Evolutionary conservation across 2,797 vertebrate species (phyloP).

Genomic region (Ceyx erithaca): DNA sequence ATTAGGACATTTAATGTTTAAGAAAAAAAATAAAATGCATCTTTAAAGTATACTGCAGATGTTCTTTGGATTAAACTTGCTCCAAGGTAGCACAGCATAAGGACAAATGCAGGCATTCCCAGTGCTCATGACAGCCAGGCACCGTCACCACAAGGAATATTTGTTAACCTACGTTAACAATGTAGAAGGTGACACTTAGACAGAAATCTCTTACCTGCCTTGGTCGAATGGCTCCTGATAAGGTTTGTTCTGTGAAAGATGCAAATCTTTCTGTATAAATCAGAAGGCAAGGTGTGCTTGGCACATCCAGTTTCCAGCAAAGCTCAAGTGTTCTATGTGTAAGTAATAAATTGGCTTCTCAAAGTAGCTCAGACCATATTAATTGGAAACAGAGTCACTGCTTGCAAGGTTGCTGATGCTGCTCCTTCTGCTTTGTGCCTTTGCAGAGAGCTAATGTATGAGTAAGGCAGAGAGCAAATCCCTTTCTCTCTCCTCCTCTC

Average conservation of each 20-base stretch:
- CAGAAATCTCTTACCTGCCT: constrained; percentile 81
- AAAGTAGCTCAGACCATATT: constrained; percentile 73
- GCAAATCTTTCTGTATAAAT: constrained; percentile 67
- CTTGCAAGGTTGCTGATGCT: constrained; percentile 72
- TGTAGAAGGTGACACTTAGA: constrained; percentile 55
- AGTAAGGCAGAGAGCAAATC: constrained; percentile 65
- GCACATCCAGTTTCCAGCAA: constrained; percentile 67
- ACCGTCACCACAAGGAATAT: constrained; percentile 35
- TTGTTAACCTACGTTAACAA: constrained; percentile 46
- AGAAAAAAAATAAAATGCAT: constrained; percentile 14
- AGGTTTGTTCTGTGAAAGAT: constrained; percentile 64
- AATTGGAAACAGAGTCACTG: constrained; percentile 65
- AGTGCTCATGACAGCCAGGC: constrained; percentile 9
- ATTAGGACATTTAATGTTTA: background rate
- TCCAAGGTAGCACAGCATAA: constrained; percentile 30
- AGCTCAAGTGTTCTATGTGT: constrained; percentile 56
- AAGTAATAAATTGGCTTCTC: constrained; percentile 73
- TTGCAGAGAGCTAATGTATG: constrained; percentile 66
- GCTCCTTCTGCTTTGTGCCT: constrained; percentile 74
- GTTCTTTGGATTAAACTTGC: constrained; percentile 52
- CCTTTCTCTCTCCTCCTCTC: background rate
- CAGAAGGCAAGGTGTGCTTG: constrained; percentile 66
- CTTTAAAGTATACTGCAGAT: constrained; percentile 46
- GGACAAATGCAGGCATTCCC: constrained; percentile 3
- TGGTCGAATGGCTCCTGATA: constrained; percentile 69